Base-by-base conservation (phyloP, 1,140 invertebrate species). In the Aethina tumida region DNA sequence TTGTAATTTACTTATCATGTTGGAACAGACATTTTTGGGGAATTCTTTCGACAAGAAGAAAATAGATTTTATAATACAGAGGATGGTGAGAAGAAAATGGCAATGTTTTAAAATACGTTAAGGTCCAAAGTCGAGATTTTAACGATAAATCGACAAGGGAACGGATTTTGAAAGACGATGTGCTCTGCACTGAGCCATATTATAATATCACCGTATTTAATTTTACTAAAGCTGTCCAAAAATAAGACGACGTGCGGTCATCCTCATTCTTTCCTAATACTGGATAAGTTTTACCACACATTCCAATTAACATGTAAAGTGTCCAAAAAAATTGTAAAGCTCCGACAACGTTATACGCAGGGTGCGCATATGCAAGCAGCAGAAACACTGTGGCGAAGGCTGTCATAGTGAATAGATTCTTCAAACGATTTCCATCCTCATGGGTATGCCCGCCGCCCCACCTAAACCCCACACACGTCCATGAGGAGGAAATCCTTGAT, bases 401-500 rank as follows among this genome's bases (percentile, higher is more conserved):
- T 37, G 40, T 30, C 37, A 45, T 35, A 35, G 30, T 30, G 35
- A 31, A 21, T 26, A 39, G 8, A 14, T 40, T 30, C 35, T 32
- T 31, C 25, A 21, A 40, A 39, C 37, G 35, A 22, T 30, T 34
- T 49, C 48, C 43, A 42, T 49, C 55, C 52, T 57, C 55, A 55
- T 57, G 55, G 46, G 40, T 46, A 27, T 40, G 41, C 36, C 39
- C 38, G 27, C 30, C 31, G 35, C 45, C 39, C 30, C 37, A 38
- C 38, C 43, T 46, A 35, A 48, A 50, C 46, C 51, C 53, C 50
- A 53, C 48, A 49, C 41, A 41, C 41, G 49, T 38, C 53, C 54
- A 57, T 55, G 53, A 55, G 51, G 54, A 55, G 34, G 48, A 44
- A 47, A 49, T 57, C 70, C 62, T 65, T 66, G 69, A 72, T 81